These are phyloP conservation scores for Pampus argenteus DNA, from an alignment of 2,797 vertebrate species.

Conservation along the genomic window DNA sequence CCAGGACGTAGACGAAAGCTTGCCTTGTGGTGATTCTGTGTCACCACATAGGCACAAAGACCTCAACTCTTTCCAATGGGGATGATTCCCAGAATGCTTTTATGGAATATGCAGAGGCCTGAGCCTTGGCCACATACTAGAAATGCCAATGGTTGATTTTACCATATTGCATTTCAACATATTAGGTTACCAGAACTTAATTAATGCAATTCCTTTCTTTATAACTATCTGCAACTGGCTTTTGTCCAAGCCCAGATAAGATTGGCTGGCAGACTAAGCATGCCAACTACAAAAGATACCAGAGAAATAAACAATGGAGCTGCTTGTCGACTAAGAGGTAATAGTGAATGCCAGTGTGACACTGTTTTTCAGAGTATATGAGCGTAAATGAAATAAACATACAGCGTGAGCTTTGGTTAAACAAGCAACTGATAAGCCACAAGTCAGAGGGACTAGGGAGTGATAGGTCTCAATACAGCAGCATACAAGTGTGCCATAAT, in stretches of 20 bases:
- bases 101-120: slow-evolving; percentile 69
- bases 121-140: slow-evolving; percentile 68
- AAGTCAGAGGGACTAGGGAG: slow-evolving; percentile 29
- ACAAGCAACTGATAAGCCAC: slow-evolving; percentile 57
- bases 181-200: slow-evolving; percentile 81
- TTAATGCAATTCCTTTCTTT: slow-evolving; percentile 80
- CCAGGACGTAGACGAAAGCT: slow-evolving; percentile 69
- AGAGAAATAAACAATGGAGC: slow-evolving; percentile 70
- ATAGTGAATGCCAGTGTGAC: slow-evolving; percentile 33
- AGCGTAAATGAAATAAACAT: slow-evolving; percentile 46
- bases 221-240: slow-evolving; percentile 78
- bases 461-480: slow-evolving; percentile 33
- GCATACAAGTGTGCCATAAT: slow-evolving; percentile 39
- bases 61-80: slow-evolving; percentile 63
- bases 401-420: slow-evolving; percentile 45
- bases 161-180: slow-evolving; percentile 78
- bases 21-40: slow-evolving; percentile 70
- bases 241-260: slow-evolving; percentile 75
- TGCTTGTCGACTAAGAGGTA: slow-evolving; percentile 58
- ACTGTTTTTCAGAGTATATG: slow-evolving; percentile 10
- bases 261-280: slow-evolving; percentile 58
- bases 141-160: slow-evolving; percentile 81
- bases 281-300: slow-evolving; percentile 63
- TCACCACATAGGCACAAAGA: slow-evolving; percentile 74
- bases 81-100: slow-evolving; percentile 75